These are phyloP conservation scores for Disparrhopalites patrizii DNA, from an alignment of 2,888 invertebrate species.

Conservation along the genomic window DNA sequence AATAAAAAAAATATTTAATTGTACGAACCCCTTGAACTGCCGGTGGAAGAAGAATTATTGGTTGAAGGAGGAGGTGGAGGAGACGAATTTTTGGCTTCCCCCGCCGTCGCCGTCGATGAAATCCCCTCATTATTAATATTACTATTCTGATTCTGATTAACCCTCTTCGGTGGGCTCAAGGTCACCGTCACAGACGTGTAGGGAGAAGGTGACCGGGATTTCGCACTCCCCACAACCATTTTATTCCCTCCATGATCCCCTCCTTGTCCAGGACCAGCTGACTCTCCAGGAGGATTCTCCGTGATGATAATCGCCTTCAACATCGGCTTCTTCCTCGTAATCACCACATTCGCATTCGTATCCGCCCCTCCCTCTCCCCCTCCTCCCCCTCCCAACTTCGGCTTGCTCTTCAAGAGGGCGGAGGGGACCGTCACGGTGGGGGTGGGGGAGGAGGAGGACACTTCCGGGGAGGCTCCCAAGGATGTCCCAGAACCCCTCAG, in stretches of 20 bases:
- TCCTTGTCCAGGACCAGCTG: no score
- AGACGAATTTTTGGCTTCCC: no score
- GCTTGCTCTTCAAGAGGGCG: background rate
- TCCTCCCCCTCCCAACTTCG: background rate
- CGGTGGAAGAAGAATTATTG: background rate
- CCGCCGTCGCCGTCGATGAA: no score
- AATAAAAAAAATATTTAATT: no score
- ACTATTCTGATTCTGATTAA: no score
- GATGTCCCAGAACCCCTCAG: no score
- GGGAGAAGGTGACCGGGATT: background rate
- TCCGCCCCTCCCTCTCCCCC: conserved; percentile 5
- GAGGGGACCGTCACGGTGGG: background rate
- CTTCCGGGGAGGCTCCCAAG: no score
- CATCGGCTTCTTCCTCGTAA: background rate
- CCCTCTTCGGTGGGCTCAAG: background rate
- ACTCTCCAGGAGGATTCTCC: no score
- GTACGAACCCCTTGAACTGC: no score
- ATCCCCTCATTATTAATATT: no score
- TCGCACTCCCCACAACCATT: no score
- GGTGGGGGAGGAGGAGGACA: background rate
- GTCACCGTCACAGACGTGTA: background rate
- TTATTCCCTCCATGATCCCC: background rate
- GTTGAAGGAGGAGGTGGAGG: no score
- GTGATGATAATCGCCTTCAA: background rate
- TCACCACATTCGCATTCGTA: conserved; percentile 19